Conservation (phyloP, 1,140 invertebrate genomes). For the Oscheius sp. region DNA sequence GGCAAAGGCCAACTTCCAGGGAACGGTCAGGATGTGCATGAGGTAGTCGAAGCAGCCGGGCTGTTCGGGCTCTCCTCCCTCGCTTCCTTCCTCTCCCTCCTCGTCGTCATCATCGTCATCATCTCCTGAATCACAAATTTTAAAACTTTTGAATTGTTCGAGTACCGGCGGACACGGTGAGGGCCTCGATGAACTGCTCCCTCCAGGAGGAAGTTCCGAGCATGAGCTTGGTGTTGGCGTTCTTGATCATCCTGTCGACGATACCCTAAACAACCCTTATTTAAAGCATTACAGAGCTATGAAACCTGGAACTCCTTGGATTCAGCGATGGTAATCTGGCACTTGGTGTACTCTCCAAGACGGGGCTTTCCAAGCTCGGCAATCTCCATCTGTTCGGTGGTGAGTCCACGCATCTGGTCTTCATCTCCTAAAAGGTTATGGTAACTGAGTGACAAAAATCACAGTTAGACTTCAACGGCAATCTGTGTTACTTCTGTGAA, state of each 20-base stretch:
- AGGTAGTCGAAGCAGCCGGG: constrained; percentile 87
- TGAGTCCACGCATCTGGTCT: constrained; percentile 37
- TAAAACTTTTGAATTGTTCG: constrained; percentile 7
- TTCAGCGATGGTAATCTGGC: constrained; percentile 86
- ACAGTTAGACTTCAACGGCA: not conserved
- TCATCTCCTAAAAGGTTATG: constrained; percentile 31
- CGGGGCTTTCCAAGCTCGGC: constrained; percentile 84
- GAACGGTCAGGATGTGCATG: constrained; percentile 89
- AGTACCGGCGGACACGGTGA: constrained; percentile 82
- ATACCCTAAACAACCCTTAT: constrained; percentile 73
- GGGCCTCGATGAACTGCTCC: constrained; percentile 92
- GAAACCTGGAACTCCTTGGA: constrained; percentile 94
- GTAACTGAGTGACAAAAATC: too few relatives aligned
- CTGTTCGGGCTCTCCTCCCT: constrained; percentile 55
- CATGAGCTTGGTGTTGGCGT: constrained; percentile 86
- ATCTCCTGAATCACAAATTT: constrained; percentile 44
- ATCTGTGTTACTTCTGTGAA: too few relatives aligned
- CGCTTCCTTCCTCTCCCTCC: constrained; percentile 55
- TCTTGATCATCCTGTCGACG: constrained; percentile 92
- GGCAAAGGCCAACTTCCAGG: constrained; percentile 96
- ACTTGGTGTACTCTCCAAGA: constrained; percentile 77
- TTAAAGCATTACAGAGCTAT: not conserved
- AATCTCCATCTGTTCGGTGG: constrained; percentile 75
- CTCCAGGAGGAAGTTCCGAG: constrained; percentile 95
- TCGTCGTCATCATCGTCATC: constrained; percentile 62